These are phyloP conservation scores for Steatornis caripensis DNA, from an alignment of 2,113 vertebrate genomes.

Conservation along the genomic window DNA sequence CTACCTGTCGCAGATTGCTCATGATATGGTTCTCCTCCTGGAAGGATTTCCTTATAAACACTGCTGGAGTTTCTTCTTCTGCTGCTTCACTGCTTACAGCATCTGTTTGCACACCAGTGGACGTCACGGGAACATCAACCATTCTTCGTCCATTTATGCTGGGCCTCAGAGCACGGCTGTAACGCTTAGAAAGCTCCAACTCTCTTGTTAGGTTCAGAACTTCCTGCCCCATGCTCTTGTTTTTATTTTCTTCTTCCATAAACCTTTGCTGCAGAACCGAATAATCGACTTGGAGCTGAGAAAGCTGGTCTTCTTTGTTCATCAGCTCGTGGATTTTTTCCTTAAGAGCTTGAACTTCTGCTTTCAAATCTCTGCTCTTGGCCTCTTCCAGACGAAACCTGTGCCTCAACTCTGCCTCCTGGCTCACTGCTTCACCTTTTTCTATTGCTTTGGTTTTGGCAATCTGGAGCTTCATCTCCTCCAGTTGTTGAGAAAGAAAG, in stretches of 20 bases:
- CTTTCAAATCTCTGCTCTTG: slow-evolving; percentile 82
- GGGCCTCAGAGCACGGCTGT: slow-evolving; percentile 86
- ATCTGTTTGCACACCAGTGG: slow-evolving; percentile 91
- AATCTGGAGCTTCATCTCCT: slow-evolving; percentile 89
- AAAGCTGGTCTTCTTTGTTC: slow-evolving; percentile 96
- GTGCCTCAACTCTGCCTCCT: slow-evolving; percentile 85
- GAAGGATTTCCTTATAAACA: slow-evolving; percentile 92
- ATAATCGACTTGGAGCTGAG: slow-evolving; percentile 90
- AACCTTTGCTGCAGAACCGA: slow-evolving; percentile 87
- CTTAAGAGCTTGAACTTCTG: slow-evolving; percentile 89
- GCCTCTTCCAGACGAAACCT: slow-evolving; percentile 87
- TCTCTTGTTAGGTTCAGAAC: slow-evolving; percentile 83
- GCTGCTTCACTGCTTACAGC: slow-evolving; percentile 47
- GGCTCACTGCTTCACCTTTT: slow-evolving; percentile 84
- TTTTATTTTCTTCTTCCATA: slow-evolving; percentile 86
- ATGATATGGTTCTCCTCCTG: slow-evolving; percentile 95
- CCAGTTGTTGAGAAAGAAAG: slow-evolving; percentile 83
- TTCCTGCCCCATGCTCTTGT: slow-evolving; percentile 84
- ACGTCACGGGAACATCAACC: slow-evolving; percentile 83
- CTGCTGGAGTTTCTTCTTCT: slow-evolving; percentile 89
- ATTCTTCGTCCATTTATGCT: slow-evolving; percentile 87
- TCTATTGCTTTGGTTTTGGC: slow-evolving; percentile 90
- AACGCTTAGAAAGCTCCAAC: slow-evolving; percentile 87
- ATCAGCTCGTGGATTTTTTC: slow-evolving; percentile 97
- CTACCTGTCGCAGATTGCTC: slow-evolving; percentile 89